Conservation (phyloP, 2,797 vertebrate species). For the Odontamblyopus lacepedii region DNA sequence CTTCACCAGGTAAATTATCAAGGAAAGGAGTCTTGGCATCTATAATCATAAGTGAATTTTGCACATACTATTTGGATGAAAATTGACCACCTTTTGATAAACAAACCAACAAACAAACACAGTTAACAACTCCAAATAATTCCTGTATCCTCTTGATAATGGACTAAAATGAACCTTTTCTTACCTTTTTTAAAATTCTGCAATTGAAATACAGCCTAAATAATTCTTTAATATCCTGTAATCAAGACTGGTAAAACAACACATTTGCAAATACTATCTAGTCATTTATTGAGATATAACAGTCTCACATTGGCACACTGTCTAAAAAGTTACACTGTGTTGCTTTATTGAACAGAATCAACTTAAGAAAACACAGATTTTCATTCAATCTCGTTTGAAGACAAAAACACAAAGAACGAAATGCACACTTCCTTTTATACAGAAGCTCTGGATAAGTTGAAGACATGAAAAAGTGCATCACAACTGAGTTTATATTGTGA, state of each 20-base stretch:
- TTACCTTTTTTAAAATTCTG: background rate
- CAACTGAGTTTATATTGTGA: slow-evolving; percentile 39
- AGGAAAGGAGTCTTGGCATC: no score
- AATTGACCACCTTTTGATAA: no score
- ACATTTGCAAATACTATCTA: slow-evolving; percentile 3
- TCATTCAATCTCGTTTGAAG: slow-evolving; percentile 39
- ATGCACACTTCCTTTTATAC: slow-evolving; percentile 44
- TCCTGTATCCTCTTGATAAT: no score
- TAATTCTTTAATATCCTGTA: background rate
- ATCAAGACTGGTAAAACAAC: background rate
- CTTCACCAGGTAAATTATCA: no score
- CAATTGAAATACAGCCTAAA: background rate
- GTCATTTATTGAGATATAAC: slow-evolving; percentile 4
- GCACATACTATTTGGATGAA: no score
- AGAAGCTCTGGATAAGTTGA: slow-evolving; percentile 48
- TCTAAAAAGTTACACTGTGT: slow-evolving; percentile 1
- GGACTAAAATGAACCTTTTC: background rate
- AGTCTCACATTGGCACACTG: slow-evolving; percentile 1
- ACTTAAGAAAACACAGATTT: slow-evolving; percentile 36
- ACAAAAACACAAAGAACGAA: slow-evolving; percentile 47
- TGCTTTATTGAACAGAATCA: slow-evolving; percentile 25
- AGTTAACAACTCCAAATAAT: background rate
- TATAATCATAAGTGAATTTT: no score
- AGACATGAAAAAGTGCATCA: slow-evolving; percentile 47
- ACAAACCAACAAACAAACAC: no score